These are phyloP conservation scores for Ictidomys tridecemlineatus DNA, from an alignment of 2,113 vertebrate genomes.

Conservation along the genomic window DNA sequence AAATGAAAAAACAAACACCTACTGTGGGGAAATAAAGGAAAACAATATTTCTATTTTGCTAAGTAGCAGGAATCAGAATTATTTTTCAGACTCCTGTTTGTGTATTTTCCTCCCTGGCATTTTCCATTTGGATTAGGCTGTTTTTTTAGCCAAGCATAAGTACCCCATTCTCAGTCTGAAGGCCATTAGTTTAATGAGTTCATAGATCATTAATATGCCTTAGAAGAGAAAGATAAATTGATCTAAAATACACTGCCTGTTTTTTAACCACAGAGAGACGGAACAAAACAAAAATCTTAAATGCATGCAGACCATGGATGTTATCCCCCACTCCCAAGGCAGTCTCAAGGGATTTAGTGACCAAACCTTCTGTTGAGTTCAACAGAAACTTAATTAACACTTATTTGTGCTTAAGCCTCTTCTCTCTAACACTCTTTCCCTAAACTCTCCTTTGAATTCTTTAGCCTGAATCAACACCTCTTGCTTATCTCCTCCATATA, in stretches of 20 bases:
- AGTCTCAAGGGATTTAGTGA: background rate
- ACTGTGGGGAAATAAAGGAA: background rate
- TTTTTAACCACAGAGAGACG: slow-evolving; percentile 24
- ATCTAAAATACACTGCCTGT: background rate
- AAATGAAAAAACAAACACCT: background rate
- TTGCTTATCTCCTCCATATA: slow-evolving; percentile 12
- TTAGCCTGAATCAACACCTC: slow-evolving; percentile 22
- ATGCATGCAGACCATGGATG: background rate
- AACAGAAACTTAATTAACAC: background rate
- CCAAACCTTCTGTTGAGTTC: background rate
- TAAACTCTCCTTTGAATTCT: slow-evolving; percentile 41
- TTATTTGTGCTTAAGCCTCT: background rate
- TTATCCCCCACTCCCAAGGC: background rate
- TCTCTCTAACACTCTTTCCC: slow-evolving; percentile 20
- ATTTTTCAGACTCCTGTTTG: slow-evolving; percentile 4
- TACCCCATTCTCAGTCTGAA: background rate
- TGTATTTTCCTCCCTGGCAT: background rate
- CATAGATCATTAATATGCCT: background rate
- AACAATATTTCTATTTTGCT: background rate
- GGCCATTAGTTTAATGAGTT: background rate
- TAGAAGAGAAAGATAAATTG: slow-evolving; percentile 43
- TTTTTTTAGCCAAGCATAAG: slow-evolving; percentile 37
- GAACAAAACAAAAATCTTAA: background rate
- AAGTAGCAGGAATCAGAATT: background rate
- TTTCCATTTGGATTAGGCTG: slow-evolving; percentile 34